Evolutionary conservation across 2,797 vertebrate genomes (phyloP).

Genomic region (Fistularia tabacaria): DNA sequence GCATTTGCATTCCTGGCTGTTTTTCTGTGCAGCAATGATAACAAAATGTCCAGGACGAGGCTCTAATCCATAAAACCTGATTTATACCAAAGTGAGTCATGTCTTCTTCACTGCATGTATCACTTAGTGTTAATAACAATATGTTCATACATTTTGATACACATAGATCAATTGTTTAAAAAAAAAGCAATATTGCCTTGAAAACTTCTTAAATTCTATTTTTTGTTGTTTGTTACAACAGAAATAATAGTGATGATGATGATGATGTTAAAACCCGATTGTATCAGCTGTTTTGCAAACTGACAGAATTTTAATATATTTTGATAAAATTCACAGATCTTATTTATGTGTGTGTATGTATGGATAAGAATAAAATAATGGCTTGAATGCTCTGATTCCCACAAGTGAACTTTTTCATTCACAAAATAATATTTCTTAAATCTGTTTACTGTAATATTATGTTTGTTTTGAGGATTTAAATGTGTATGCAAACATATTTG

Average conservation of each 20-base stretch:
- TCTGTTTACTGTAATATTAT: slow-evolving; percentile 69
- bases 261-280: slow-evolving; percentile 15
- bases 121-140: no score
- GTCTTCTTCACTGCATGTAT: no score
- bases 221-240: not conserved
- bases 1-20: no score
- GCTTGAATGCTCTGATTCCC: slow-evolving; percentile 44
- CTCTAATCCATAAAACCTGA: no score
- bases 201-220: not conserved
- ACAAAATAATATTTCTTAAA: slow-evolving; percentile 53
- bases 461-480: slow-evolving; percentile 60
- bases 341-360: slow-evolving; percentile 64
- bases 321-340: slow-evolving; percentile 10
- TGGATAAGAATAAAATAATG: slow-evolving; percentile 20
- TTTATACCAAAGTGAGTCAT: no score
- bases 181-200: no score
- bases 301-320: not conserved
- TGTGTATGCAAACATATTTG: slow-evolving; percentile 73
- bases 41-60: no score
- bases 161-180: no score
- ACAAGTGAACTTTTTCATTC: slow-evolving; percentile 28
- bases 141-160: no score
- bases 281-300: slow-evolving; percentile 14
- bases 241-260: slow-evolving; percentile 5
- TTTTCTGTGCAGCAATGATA: no score